phyloP scores from a whole-genome alignment of 2,888 invertebrate species.

The Melangyna quadrimaculata region DNA sequence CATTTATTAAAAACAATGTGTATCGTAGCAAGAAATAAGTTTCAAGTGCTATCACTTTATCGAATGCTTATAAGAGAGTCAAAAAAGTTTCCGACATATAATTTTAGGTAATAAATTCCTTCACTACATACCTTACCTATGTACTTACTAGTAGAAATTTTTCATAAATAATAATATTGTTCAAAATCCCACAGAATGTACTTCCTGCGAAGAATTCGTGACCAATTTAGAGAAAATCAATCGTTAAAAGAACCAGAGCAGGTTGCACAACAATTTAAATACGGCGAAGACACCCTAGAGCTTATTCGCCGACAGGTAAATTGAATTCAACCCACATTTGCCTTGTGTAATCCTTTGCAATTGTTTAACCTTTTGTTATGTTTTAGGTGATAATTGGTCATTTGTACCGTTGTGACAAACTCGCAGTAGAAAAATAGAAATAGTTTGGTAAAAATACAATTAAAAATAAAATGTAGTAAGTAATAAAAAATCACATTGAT shows the following conservation, averaged over 20 bases:
- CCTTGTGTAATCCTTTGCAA: not conserved
- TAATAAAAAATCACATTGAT: slow-evolving; percentile 16
- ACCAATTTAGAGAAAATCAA: slow-evolving; percentile 40
- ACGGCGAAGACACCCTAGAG: slow-evolving; percentile 39
- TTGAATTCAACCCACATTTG: not conserved
- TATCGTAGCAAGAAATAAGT: slow-evolving; percentile 39
- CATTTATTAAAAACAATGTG: slow-evolving; percentile 33
- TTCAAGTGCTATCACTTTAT: slow-evolving; percentile 35
- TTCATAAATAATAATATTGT: not conserved
- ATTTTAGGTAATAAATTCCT: slow-evolving; percentile 38
- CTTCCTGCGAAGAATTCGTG: slow-evolving; percentile 40
- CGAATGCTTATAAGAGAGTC: slow-evolving; percentile 53
- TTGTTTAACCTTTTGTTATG: not conserved
- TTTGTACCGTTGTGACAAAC: slow-evolving; percentile 55
- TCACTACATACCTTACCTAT: too few species aligned
- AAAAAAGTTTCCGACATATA: slow-evolving; percentile 50
- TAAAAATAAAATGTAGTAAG: slow-evolving; percentile 11
- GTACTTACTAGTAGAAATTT: not conserved
- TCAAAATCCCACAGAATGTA: slow-evolving; percentile 27
- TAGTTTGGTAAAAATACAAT: not conserved
- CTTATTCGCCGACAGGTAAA: slow-evolving; percentile 58
- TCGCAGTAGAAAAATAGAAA: slow-evolving; percentile 49
- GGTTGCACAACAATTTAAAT: slow-evolving; percentile 29
- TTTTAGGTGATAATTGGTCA: slow-evolving; percentile 61
- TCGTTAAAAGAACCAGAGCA: slow-evolving; percentile 13